These are phyloP conservation scores for Adelosebastes latens DNA, from an alignment of 2,797 vertebrate genomes.

Conservation along the genomic window DNA sequence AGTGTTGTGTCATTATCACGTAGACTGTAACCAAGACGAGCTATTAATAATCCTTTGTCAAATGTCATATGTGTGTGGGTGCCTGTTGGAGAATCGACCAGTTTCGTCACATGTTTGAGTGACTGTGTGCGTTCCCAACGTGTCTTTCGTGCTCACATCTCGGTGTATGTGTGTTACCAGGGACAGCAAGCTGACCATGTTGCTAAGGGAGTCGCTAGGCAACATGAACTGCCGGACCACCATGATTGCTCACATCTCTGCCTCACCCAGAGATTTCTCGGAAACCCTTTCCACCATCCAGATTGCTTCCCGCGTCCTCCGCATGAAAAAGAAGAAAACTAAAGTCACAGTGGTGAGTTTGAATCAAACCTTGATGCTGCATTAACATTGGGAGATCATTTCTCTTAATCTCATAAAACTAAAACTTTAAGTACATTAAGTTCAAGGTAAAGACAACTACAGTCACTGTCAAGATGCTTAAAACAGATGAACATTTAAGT, in stretches of 20 bases:
- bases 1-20: background rate
- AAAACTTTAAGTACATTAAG: conserved; percentile 11
- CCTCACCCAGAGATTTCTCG: conserved; percentile 90
- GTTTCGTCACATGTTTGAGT: conserved; percentile 29
- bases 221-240: conserved; percentile 99
- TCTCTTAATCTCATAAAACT: conserved; percentile 5
- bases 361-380: conserved; percentile 13
- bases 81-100: conserved; percentile 21
- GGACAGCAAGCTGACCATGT: conserved; percentile 99
- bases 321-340: conserved; percentile 99
- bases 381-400: background rate
- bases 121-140: conserved; percentile 34
- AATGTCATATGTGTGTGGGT: conserved; percentile 2
- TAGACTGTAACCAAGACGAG: background rate
- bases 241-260: conserved; percentile 99
- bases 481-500: conserved; percentile 1
- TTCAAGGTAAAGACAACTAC: conserved; percentile 8
- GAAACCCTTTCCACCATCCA: conserved; percentile 98
- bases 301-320: conserved; percentile 94
- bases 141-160: conserved; percentile 51
- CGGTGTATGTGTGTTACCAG: conserved; percentile 80
- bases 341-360: conserved; percentile 90
- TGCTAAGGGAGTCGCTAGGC: conserved; percentile 97
- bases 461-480: background rate
- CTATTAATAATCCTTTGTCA: conserved; percentile 24